phyloP scores from a whole-genome alignment of 2,888 invertebrate species.

The Thera obeliscata region DNA sequence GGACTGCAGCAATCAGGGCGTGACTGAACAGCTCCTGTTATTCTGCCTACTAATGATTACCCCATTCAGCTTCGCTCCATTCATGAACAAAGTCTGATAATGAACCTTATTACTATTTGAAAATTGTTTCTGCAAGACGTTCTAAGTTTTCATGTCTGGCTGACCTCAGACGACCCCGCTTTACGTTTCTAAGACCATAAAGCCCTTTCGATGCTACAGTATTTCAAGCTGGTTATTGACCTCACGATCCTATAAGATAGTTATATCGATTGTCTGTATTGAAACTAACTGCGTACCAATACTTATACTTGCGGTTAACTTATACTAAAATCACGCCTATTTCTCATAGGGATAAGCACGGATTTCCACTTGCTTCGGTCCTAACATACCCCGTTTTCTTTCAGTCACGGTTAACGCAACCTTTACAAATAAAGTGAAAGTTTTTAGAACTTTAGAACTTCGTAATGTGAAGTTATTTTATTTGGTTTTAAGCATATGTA shows the following conservation, averaged over 20 bases:
- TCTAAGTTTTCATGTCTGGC: neutral
- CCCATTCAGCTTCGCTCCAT: conserved; percentile 14
- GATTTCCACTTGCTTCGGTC: too few relatives aligned
- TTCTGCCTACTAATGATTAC: conserved; percentile 15
- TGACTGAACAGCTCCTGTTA: conserved; percentile 47
- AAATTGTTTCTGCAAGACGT: neutral
- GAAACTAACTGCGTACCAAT: neutral
- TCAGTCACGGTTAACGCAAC: too few relatives aligned
- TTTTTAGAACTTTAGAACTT: too few relatives aligned
- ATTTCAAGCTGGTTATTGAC: neutral
- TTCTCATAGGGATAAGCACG: too few relatives aligned
- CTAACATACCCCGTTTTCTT: too few relatives aligned
- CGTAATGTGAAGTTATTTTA: too few relatives aligned
- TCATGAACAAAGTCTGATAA: conserved; percentile 1
- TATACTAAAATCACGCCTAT: too few relatives aligned
- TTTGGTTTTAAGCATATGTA: too few relatives aligned
- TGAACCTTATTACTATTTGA: neutral
- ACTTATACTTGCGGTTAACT: neutral
- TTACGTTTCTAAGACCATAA: neutral
- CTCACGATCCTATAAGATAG: neutral
- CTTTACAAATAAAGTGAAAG: too few relatives aligned
- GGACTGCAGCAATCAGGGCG: conserved; percentile 51
- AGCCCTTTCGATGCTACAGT: neutral
- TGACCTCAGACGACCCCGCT: neutral
- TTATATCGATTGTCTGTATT: neutral